A percentile compares a stretch with the other conserved stretches of the same genome.
These are phyloP conservation scores for Theocolax elegans DNA, from an alignment of 1,140 invertebrate genomes.

Conservation along the genomic window DNA sequence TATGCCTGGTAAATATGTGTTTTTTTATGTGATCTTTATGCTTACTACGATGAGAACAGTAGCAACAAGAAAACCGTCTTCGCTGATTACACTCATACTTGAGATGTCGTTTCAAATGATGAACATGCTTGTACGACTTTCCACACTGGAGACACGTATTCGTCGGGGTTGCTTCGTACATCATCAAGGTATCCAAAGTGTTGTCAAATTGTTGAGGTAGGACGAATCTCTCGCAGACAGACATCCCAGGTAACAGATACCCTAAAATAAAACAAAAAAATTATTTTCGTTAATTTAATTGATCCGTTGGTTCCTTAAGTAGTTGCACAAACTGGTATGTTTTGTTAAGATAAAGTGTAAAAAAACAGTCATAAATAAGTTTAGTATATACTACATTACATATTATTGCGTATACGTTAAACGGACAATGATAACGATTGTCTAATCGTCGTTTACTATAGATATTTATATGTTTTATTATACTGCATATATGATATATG, in stretches of 20 bases:
- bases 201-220: not conserved
- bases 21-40: not conserved
- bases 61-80: not conserved
- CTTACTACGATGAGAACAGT: not conserved
- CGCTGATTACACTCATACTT: not conserved
- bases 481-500: too few relatives aligned
- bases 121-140: not conserved
- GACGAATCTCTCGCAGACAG: not conserved
- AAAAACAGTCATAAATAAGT: too few relatives aligned
- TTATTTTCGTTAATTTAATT: too few relatives aligned
- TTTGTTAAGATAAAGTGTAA: too few relatives aligned
- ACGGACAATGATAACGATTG: too few relatives aligned
- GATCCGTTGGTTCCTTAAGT: too few relatives aligned
- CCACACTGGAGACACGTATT: not conserved
- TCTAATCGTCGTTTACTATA: too few relatives aligned
- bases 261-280: slow-evolving; percentile 19
- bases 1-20: not conserved
- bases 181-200: not conserved
- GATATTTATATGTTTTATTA: too few relatives aligned
- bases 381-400: too few relatives aligned
- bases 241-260: too few relatives aligned
- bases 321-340: too few relatives aligned
- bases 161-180: not conserved
- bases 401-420: too few relatives aligned
- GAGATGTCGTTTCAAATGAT: not conserved